Conservation (phyloP, 2,888 invertebrate genomes). For the Drosophila picticornis region DNA sequence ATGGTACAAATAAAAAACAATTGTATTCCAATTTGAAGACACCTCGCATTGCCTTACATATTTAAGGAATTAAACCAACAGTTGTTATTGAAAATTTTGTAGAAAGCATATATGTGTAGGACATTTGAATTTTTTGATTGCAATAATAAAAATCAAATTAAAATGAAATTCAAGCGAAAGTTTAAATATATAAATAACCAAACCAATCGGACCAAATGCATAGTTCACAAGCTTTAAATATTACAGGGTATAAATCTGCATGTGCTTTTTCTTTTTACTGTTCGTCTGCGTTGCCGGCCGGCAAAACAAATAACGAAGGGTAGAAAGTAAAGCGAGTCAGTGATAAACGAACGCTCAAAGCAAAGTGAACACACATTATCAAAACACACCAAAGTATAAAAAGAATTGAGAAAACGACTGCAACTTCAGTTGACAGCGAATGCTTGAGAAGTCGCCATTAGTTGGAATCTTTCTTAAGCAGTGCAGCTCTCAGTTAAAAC, state of each 20-base stretch:
- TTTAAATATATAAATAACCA: background rate
- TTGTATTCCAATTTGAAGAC: background rate
- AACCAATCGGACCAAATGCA: background rate
- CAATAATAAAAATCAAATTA: background rate
- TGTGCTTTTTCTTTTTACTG: background rate
- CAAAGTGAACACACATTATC: constrained; percentile 33
- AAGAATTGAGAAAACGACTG: constrained; percentile 24
- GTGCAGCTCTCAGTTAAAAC: background rate
- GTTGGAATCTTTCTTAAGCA: constrained; percentile 1
- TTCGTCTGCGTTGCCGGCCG: constrained; percentile 57
- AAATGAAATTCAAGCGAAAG: background rate
- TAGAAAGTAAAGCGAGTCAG: constrained; percentile 27
- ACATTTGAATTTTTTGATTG: background rate
- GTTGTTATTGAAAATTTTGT: background rate
- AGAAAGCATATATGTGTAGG: background rate
- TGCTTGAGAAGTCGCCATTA: constrained; percentile 36
- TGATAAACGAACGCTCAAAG: constrained; percentile 45
- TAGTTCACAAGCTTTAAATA: background rate
- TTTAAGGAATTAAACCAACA: background rate
- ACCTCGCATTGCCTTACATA: background rate
- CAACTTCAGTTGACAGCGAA: constrained; percentile 57
- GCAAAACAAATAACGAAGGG: constrained; percentile 42
- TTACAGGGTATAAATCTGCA: constrained; percentile 22
- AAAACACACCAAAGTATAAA: constrained; percentile 51
- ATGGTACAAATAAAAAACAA: constrained; percentile 6